Percentiles rank a stretch among this genome's conserved stretches.
phyloP scores from a whole-genome alignment of 2,113 vertebrate species.

The Origma solitaria region DNA sequence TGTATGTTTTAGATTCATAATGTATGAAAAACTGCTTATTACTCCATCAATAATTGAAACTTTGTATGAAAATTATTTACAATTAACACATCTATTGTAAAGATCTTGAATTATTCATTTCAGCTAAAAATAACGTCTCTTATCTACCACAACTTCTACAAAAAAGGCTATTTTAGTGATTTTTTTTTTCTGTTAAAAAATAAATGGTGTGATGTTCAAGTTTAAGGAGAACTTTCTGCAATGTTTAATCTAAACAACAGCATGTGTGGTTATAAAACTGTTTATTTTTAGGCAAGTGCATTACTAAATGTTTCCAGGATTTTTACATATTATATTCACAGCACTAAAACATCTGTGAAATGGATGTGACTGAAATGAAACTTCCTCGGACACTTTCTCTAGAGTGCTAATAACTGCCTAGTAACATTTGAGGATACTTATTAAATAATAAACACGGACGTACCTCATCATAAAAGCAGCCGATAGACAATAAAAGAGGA shows the following conservation, averaged over 20 bases:
- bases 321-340: slow-evolving; percentile 69
- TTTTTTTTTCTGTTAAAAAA: slow-evolving; percentile 46
- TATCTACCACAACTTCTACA: slow-evolving; percentile 31
- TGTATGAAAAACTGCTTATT: slow-evolving; percentile 50
- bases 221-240: slow-evolving; percentile 69
- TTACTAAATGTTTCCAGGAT: slow-evolving; percentile 73
- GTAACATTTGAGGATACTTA: slow-evolving; percentile 53
- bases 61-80: slow-evolving; percentile 63
- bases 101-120: slow-evolving; percentile 59
- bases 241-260: slow-evolving; percentile 71
- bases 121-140: slow-evolving; percentile 58
- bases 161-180: slow-evolving; percentile 35
- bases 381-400: slow-evolving; percentile 62
- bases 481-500: slow-evolving; percentile 65
- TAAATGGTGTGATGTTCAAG: slow-evolving; percentile 51
- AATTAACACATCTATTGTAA: slow-evolving; percentile 60
- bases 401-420: slow-evolving; percentile 40
- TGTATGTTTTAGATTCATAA: slow-evolving; percentile 4
- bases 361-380: slow-evolving; percentile 66
- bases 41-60: slow-evolving; percentile 62
- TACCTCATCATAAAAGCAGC: slow-evolving; percentile 61
- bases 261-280: slow-evolving; percentile 68
- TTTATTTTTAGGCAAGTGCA: slow-evolving; percentile 77
- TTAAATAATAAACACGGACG: slow-evolving; percentile 46
- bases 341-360: slow-evolving; percentile 72